Conservation (phyloP, 2,888 invertebrate genomes). For the Andrena marginata region DNA sequence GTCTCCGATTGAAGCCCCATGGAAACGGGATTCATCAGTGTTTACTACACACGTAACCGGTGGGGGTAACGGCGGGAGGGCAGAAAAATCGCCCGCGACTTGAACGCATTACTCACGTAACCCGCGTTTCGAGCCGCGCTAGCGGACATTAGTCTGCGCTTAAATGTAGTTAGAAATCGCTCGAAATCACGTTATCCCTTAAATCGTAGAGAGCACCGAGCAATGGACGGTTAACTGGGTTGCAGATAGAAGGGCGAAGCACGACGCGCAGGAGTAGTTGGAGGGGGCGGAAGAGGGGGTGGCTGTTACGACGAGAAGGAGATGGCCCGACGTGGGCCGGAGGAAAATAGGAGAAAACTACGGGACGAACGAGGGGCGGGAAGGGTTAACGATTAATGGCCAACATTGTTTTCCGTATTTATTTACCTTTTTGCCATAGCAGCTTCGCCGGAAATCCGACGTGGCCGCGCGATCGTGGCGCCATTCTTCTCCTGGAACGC, state of each 20-base stretch:
- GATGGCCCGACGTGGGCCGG: not conserved
- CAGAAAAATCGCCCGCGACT: conserved; percentile 59
- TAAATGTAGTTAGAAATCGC: conserved; percentile 68
- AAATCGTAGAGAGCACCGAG: conserved; percentile 59
- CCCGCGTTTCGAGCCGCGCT: conserved; percentile 38
- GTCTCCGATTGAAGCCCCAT: not conserved
- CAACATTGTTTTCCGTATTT: conserved; percentile 63
- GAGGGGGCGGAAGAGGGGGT: not conserved
- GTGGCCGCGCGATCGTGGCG: not conserved
- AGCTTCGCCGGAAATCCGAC: not conserved
- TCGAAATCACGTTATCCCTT: conserved; percentile 68
- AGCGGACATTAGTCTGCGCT: conserved; percentile 62
- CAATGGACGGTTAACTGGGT: conserved; percentile 56
- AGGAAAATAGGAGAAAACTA: conserved; percentile 25
- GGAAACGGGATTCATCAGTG: conserved; percentile 3
- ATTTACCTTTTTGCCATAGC: conserved; percentile 57
- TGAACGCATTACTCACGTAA: conserved; percentile 61
- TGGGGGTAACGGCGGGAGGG: not conserved
- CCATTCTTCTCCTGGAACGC: conserved; percentile 8
- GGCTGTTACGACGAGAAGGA: conserved; percentile 16
- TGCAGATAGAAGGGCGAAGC: conserved; percentile 23
- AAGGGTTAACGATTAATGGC: conserved; percentile 60
- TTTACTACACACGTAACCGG: not conserved
- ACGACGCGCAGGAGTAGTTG: conserved; percentile 17
- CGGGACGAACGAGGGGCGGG: not conserved